These are phyloP conservation scores for Poeciliopsis turneri DNA, from an alignment of 2,797 vertebrate species.

Conservation along the genomic window DNA sequence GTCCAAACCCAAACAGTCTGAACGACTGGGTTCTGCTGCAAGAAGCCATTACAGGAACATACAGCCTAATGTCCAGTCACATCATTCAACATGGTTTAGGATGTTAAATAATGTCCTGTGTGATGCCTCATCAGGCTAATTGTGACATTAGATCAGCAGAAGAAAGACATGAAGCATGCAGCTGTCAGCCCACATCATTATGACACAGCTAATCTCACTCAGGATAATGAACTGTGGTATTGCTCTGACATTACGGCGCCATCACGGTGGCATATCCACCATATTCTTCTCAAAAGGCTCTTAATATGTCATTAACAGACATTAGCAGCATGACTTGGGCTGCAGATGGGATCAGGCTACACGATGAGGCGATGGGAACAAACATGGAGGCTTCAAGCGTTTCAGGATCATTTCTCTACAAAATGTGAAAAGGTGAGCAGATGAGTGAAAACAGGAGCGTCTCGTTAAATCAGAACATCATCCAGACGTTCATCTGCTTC, in stretches of 20 bases:
- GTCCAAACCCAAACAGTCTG: no score
- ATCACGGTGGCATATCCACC: constrained; percentile 34
- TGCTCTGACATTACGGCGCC: constrained; percentile 36
- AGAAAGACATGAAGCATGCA: neutral
- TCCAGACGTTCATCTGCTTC: neutral
- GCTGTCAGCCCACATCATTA: constrained; percentile 9
- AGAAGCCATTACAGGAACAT: no score
- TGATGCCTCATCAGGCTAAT: neutral
- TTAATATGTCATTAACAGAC: constrained; percentile 68
- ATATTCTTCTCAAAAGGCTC: constrained; percentile 31
- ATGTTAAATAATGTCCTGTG: neutral
- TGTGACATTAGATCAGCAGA: constrained; percentile 1
- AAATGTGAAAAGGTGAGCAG: constrained; percentile 50
- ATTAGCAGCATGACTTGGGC: constrained; percentile 63
- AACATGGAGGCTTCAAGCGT: constrained; percentile 9
- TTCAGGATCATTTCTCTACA: constrained; percentile 24
- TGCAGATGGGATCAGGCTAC: constrained; percentile 69
- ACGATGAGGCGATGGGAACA: constrained; percentile 40
- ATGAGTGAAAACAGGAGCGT: constrained; percentile 42
- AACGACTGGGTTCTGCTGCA: no score
- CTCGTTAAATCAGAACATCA: neutral
- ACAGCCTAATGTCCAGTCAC: no score
- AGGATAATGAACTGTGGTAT: constrained; percentile 42
- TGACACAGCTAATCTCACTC: constrained; percentile 35
- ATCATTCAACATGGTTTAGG: neutral